These are phyloP conservation scores for Mythimna ferrago DNA, from an alignment of 2,888 invertebrate species.

Conservation along the genomic window DNA sequence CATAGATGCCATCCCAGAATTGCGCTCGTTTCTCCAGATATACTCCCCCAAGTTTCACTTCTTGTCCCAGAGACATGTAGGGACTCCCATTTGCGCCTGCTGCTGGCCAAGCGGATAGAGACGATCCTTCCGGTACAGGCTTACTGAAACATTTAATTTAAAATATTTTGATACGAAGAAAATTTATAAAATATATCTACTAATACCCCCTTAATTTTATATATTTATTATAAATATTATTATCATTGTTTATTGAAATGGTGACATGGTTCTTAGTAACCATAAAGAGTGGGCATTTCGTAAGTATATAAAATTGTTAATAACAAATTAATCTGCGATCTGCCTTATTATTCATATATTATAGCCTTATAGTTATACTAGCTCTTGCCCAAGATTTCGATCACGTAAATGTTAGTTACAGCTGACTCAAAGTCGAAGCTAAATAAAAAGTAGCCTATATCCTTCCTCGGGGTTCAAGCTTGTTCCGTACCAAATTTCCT, in stretches of 20 bases:
- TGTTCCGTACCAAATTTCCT: no score
- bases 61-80: conserved; percentile 69
- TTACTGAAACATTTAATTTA: conserved; percentile 61
- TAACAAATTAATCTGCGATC: neutral
- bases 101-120: conserved; percentile 69
- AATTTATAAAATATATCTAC: neutral
- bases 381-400: no score
- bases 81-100: conserved; percentile 64
- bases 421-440: no score
- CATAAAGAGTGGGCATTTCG: neutral
- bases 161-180: neutral
- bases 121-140: conserved; percentile 67
- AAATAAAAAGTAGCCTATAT: no score
- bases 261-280: neutral
- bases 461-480: no score
- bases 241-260: no score
- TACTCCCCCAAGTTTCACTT: conserved; percentile 61
- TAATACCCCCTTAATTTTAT: no score
- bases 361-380: no score
- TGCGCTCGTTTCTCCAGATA: conserved; percentile 62
- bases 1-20: conserved; percentile 76
- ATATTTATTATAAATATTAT: no score
- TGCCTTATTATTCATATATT: no score
- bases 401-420: no score
- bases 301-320: neutral